Base-by-base conservation (phyloP, 2,113 vertebrate genomes). In the Microcebus lehilahytsara region DNA sequence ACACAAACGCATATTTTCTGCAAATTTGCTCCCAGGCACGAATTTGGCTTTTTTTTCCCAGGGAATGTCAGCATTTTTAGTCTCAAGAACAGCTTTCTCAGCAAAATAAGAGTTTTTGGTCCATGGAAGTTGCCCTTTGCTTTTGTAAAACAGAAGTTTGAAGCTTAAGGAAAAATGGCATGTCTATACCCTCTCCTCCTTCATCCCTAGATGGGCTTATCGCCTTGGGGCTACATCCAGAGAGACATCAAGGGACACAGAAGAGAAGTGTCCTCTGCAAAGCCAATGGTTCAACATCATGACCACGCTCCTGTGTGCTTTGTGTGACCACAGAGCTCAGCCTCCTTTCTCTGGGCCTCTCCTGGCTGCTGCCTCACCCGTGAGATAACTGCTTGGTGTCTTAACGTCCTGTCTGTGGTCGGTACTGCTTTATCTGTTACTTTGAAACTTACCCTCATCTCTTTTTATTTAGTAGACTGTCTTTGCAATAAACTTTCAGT, bases 41-140 rank as follows among this genome's bases (percentile, higher is more conserved):
- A 96, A 96, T 97, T 93, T 96, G 96, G 30, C 83, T 81, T 79
- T 72, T 75, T 49, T 6, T 3, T 10, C 34, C 75, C 53, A 91
- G 60, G 19, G 71, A 95, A 93, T 81, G 75, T 97, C 89, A 97
- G 92, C 89, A 97, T 69, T 96, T 98, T 97, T 84, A 95, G 66
- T 93, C 84, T 87, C 34, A 85, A 81, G 74, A 97, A 93, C 79
- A 84, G 60, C 84, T 95, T 87, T 97, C 92, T 97, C 97, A 96
- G 95, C 95, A 96, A 91, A 97, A 96, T 89, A 93, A 85, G 83
- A 96, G 83, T 75, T 93, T 86, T 80, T n/a, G 89, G 92, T 90
- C 84, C 92, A 92, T 66, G 69, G 77, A 92, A 95, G 75, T 83
- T 96, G 56, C 56, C 92, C 87, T 85, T 92, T 79, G 72, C 58